Percentiles rank a stretch among this genome's conserved stretches.
Evolutionary conservation across 2,888 invertebrate species (phyloP).

Genomic region (Lasioglossum marginatum): DNA sequence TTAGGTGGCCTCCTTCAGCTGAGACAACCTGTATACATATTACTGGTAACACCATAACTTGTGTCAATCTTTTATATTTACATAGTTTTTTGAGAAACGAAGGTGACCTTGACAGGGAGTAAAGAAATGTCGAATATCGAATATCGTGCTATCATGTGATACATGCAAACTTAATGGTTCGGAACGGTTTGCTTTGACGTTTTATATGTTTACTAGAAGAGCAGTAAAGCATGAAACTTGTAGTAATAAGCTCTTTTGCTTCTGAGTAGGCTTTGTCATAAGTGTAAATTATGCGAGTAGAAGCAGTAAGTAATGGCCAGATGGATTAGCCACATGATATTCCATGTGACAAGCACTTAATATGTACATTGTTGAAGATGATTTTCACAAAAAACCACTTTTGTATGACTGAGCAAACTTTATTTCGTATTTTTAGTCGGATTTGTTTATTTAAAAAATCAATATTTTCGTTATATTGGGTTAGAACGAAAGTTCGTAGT

Average conservation of each 20-base stretch:
- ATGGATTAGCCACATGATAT: background rate
- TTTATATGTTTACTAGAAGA: background rate
- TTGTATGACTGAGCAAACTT: background rate
- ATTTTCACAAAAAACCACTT: background rate
- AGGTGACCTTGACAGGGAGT: too few relatives aligned
- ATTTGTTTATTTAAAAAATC: background rate
- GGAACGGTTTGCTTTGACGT: too few relatives aligned
- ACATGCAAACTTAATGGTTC: too few relatives aligned
- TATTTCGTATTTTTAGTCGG: background rate
- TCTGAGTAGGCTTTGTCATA: background rate
- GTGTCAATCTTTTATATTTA: too few relatives aligned
- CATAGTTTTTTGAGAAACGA: too few relatives aligned
- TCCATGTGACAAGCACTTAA: background rate
- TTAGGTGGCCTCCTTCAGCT: too few relatives aligned
- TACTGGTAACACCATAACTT: too few relatives aligned
- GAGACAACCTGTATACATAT: too few relatives aligned
- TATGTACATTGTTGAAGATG: background rate
- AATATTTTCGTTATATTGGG: background rate
- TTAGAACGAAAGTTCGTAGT: too few relatives aligned
- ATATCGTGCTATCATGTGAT: too few relatives aligned
- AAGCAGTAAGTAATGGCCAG: background rate
- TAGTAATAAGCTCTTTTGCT: background rate
- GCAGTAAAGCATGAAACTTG: background rate
- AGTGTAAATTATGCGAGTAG: background rate
- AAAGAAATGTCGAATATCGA: too few relatives aligned